Evolutionary conservation across 2,888 invertebrate genomes (phyloP).

Genomic region (Branchellion lobata): DNA sequence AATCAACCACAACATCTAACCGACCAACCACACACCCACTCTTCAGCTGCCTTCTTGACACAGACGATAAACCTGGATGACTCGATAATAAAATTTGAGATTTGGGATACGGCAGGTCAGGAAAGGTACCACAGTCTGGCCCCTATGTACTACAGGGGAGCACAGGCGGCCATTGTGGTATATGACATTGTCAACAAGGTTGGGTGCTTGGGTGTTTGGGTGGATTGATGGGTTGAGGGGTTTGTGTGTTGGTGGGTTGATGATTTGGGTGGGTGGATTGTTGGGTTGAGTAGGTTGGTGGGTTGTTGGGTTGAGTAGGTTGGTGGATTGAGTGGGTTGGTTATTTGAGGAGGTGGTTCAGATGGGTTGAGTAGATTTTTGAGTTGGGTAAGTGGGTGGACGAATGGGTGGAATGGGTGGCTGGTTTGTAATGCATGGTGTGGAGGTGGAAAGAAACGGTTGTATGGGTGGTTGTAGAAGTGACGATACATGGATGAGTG

Average conservation of each 20-base stretch:
- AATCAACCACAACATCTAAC: neutral
- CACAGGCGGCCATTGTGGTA: slow-evolving; percentile 46
- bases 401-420: no score
- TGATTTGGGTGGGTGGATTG: neutral
- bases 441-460: no score
- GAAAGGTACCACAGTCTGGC: slow-evolving; percentile 91
- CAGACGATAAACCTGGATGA: slow-evolving; percentile 44
- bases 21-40: neutral
- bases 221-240: neutral
- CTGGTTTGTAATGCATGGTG: no score
- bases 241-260: neutral
- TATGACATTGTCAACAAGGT: slow-evolving; percentile 46
- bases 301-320: no score
- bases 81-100: slow-evolving; percentile 46
- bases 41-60: slow-evolving; percentile 45
- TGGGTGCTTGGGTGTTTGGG: neutral
- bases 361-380: no score
- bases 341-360: no score
- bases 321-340: no score
- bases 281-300: neutral
- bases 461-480: no score
- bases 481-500: no score
- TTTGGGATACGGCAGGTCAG: slow-evolving; percentile 85
- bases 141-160: slow-evolving; percentile 48
- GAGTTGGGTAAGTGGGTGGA: no score